Base-by-base conservation (phyloP, 2,113 vertebrate species). In the Lucifuga dentata region DNA sequence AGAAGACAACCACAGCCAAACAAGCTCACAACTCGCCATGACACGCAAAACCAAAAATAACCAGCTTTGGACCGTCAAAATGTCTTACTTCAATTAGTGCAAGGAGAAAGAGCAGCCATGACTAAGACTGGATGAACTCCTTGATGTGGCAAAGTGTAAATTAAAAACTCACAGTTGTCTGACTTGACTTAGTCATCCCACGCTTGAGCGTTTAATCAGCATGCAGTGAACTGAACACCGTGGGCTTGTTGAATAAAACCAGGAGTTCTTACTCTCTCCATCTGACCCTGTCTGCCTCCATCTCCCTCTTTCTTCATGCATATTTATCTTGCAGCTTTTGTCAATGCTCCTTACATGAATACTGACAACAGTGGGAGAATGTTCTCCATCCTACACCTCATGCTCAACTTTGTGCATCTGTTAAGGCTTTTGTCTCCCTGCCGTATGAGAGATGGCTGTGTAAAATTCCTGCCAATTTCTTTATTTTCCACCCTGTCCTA, bases 101-200 rank as follows among this genome's bases (percentile, higher is more conserved):
- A 36, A 59, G 63, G 69, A 55, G 45, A 29, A 32, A 84, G 77
- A 71, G 81, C 86, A 87, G 84, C 85, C 81, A 73, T 84, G 80
- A 89, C 89, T 86, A 86, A 89, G 78, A 76, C 73, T 15, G 65
- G 66, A 83, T 75, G 50, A 65, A 76, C 51, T 79, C 43, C 58
- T 68, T 53, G 64, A 85, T 84, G 73, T 80, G 84, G 76, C 68
- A 49, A 66, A 71, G 82, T 77, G 55, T 70, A 81, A 88, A 88
- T 91, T 74, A 85, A 79, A 85, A 88, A 86, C 65, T 67, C 64
- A 55, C 75, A 86, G 79, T 85, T 86, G 83, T 88, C 79, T 83
- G 84, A 80, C 80, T 76, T 50, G 68, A 84, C 86, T 86, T 83
- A 73, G 86, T 82, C 81, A 80, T 78, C 77, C 51, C 69, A 73